Evolutionary conservation across 1,140 invertebrate species (phyloP), one percentile per base, ranked within the genome.

Genomic region (Drosophila arizonae): DNA sequence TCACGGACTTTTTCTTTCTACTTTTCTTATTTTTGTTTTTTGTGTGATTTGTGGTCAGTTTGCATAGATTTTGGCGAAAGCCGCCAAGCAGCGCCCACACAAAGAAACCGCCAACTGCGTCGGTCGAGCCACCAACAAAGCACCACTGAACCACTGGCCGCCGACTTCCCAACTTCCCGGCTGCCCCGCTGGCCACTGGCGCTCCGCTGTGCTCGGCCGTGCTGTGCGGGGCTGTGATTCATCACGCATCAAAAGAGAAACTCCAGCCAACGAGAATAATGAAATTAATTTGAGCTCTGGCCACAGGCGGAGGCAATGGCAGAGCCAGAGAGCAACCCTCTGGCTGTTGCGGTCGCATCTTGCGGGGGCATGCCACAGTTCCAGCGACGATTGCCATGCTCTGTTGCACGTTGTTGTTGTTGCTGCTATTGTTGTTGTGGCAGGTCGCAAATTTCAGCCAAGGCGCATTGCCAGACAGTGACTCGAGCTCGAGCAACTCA

Each of bases 261-360:
- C 66, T 81, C 50, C 43, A 76, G 61, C 61, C 72, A 77, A 77
- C 72, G 62, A 76, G 67, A 82, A 82, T 79, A 82, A 84, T 79
- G 71, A 68, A 79, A 84, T 84, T 82, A 84, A 84, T 82, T 84
- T 72, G 36, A 82, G 56, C 79, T 75, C 75, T 68, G 54, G 75
- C 66, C 71, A 48, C 64, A 79, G 64, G 15, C 24, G 5, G 26
- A 41, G 24, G 36, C 15, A 17, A 48, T 15, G 26, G 10, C 26
- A 28, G 50, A 30, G 50, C 6, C 50, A 39, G 63, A 69, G 52
- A 51, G 10, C 50, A 36, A 50, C 41, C 67, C 10, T 15, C 39
- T 21, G 26, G 36, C n/a, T 43, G 41, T 62, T 58, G 67, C 24
- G 62, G 76, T 72, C 72, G 62, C 72, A 77, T 77, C 72, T 75